phyloP scores from a whole-genome alignment of 2,888 invertebrate species.

The Autographa pulchrina region DNA sequence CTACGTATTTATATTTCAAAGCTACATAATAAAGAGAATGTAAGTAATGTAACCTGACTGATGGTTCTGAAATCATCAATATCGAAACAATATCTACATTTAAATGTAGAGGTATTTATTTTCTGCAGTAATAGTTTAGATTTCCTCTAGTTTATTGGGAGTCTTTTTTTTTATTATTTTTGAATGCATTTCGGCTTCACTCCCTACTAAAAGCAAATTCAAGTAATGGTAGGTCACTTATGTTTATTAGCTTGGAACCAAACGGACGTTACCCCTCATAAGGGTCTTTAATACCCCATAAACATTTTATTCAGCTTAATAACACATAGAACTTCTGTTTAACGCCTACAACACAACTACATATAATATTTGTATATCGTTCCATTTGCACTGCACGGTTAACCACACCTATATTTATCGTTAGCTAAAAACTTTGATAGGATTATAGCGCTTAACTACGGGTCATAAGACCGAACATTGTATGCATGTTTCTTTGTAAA shows the following conservation, averaged over 20 bases:
- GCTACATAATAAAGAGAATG: too few relatives aligned
- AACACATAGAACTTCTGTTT: conserved; percentile 45
- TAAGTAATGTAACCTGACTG: too few relatives aligned
- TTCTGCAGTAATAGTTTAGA: too few relatives aligned
- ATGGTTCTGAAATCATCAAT: too few relatives aligned
- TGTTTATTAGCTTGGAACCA: background rate
- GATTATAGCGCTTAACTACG: conserved; percentile 12
- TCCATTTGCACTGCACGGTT: conserved; percentile 55
- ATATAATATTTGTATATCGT: conserved; percentile 47
- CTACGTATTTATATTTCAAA: too few relatives aligned
- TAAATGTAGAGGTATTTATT: too few relatives aligned
- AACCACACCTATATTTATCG: conserved; percentile 43
- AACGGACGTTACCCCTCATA: background rate
- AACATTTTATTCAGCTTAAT: conserved; percentile 8
- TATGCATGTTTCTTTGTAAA: conserved; percentile 8
- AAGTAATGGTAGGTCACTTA: background rate
- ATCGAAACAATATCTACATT: too few relatives aligned
- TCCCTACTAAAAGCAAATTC: background rate
- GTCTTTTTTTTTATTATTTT: too few relatives aligned
- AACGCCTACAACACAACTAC: conserved; percentile 25
- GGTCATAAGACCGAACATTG: conserved; percentile 35
- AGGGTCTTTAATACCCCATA: background rate
- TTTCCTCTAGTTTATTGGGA: too few relatives aligned
- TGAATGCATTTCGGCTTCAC: background rate
- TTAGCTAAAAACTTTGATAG: conserved; percentile 17